Evolutionary conservation across 2,113 vertebrate genomes (phyloP), one percentile per base, ranked within the genome.

Genomic region (Paradoxurus hermaphroditus): DNA sequence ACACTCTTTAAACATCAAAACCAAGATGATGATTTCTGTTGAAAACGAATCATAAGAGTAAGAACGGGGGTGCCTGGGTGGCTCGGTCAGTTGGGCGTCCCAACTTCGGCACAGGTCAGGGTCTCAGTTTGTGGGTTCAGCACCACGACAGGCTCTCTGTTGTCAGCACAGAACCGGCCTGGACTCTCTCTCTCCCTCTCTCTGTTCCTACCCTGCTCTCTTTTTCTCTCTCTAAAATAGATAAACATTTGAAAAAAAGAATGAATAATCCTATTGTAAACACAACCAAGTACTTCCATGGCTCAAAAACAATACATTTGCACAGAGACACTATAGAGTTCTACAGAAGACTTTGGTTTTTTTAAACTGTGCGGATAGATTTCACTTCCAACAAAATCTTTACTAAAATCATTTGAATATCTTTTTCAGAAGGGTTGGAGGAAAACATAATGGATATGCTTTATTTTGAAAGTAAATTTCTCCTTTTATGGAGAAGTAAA

Each of bases 381-480:
- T 91, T 77, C 51, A 89, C 84, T 96, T 91, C 85, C 85, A 75
- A 51, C 23, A 72, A 39, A 62, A 85, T 81, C 13, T 81, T 78
- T 79, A 96, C 31, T 86, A 36, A 90, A 87, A 70, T 65, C 73
- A 6, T 63, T 62, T 59, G 15, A 83, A 31, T 29, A 90, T 86
- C 1, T 25, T 86, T 92, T 72, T 51, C 63, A 79, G 44, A 65
- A 34, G 56, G 18, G 7, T 25, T 78, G 5, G 23, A 21, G 46
- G 21, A 49, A 87, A 97, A 91, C 63, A 41, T 78, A 77, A 83
- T 23, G 4, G 4, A 31, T 68, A 86, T 12, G 12, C 6, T 68
- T 85, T 85, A 53, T 4, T 68, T 78, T 25, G 68, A 92, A 94
- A 94, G 62, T 51, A 97, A 88, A 68, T 63, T 67, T 83, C 23